Evolutionary conservation across 1,140 invertebrate species (phyloP).

Genomic region (Scaptomyza montana): DNA sequence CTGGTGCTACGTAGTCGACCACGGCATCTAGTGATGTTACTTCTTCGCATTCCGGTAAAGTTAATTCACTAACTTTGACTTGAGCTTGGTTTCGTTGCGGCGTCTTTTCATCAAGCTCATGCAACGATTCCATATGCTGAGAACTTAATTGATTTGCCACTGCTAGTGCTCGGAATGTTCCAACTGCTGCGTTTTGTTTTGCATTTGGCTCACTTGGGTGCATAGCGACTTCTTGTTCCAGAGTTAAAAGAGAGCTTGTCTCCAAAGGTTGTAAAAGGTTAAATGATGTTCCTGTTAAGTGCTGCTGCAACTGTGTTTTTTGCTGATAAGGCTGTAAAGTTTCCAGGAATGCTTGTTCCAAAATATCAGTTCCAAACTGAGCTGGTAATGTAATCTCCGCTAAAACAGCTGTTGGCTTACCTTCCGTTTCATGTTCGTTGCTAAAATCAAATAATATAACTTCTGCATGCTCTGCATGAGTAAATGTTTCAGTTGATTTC

Average conservation of each 20-base stretch:
- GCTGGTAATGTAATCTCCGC: slow-evolving; percentile 49
- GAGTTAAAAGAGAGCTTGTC: slow-evolving; percentile 30
- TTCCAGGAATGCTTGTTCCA: slow-evolving; percentile 55
- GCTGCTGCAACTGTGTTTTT: slow-evolving; percentile 19
- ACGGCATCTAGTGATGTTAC: slow-evolving; percentile 34
- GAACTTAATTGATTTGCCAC: slow-evolving; percentile 47
- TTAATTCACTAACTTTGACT: slow-evolving; percentile 45
- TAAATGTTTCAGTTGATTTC: slow-evolving; percentile 29
- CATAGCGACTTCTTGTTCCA: slow-evolving; percentile 57
- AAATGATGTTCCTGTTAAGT: slow-evolving; percentile 30
- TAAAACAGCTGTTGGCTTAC: slow-evolving; percentile 32
- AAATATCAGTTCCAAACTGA: slow-evolving; percentile 43
- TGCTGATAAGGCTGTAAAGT: slow-evolving; percentile 27
- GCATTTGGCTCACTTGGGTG: slow-evolving; percentile 3
- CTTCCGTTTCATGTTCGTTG: slow-evolving; percentile 10
- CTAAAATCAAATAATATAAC: slow-evolving; percentile 49
- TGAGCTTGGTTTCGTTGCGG: slow-evolving; percentile 39
- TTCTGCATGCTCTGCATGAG: slow-evolving; percentile 43
- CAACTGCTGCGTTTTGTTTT: slow-evolving; percentile 33
- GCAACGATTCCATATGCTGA: slow-evolving; percentile 50
- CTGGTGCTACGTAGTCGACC: slow-evolving; percentile 29
- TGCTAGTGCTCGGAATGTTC: slow-evolving; percentile 32
- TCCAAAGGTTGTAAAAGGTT: slow-evolving; percentile 53
- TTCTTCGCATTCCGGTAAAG: slow-evolving; percentile 41
- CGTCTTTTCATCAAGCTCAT: slow-evolving; percentile 21